Base-by-base conservation (phyloP, 2,888 invertebrate species). In the Himalopsyche anomala region DNA sequence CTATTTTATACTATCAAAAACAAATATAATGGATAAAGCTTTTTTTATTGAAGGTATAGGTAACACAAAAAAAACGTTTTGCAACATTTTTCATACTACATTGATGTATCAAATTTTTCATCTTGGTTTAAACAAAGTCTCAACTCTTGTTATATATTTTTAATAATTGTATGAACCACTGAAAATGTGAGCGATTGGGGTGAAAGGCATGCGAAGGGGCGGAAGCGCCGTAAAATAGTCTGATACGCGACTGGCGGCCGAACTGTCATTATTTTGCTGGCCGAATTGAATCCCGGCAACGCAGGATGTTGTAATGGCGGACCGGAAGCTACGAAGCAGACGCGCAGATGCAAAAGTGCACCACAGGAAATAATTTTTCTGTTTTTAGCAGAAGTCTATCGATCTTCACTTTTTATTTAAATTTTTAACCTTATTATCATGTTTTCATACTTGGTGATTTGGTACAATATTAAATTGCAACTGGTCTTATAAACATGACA, bases 361-460 rank as follows among this genome's bases (percentile, higher is more conserved):
- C 80, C 17, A 54, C 81, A 42, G 69, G 86, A 84, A 84, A 84
- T 82, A 82, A 82, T 82, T 84, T 84, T 55, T n/a, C 84, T 81
- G 83, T 74, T 81, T n/a, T 42, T 55, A 28, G 55, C 82, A 69
- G 82, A 82, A 69, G 74, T 79, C 82, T 85, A 81, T 82, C 79
- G 82, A 85, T 85, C 69, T 85, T 81, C 69, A 81, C 51, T 69
- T 62, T 45, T 81, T 84, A 81, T 51, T 81, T 62, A 69, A 69
- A 81, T 80, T 36, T 56, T 56, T 51, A 56, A 84, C 28, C 69
- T 19, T 56, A 81, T 81, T 84, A 84, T 84, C 56, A 69, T 36
- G 36, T 80, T 62, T 81, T 38, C 11, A 74, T 74, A 74, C 36
- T 12, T 51, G 12, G 15, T 4, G 51, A 51, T 51, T 51, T 51